These are phyloP conservation scores for Lepidothrix coronata DNA, from an alignment of 2,113 vertebrate genomes.

Conservation along the genomic window DNA sequence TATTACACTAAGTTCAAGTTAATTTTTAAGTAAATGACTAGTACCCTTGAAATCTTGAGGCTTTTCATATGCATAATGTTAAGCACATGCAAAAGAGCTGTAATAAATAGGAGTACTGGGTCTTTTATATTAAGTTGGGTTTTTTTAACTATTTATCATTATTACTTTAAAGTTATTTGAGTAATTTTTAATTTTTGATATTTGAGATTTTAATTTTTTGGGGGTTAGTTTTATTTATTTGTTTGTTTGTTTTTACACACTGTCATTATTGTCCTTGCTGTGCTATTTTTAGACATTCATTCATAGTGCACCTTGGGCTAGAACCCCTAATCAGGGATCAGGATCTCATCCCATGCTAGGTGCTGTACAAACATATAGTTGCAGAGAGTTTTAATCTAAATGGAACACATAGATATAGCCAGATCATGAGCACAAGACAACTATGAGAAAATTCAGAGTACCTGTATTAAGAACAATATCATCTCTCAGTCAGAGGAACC, in stretches of 20 bases:
- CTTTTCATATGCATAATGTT: neutral
- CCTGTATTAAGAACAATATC: neutral
- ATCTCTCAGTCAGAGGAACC: neutral
- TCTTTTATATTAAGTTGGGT: neutral
- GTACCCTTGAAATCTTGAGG: constrained; percentile 18
- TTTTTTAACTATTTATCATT: neutral
- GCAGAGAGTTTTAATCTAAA: neutral
- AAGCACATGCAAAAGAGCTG: neutral
- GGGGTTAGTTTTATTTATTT: no score
- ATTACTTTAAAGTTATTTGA: neutral
- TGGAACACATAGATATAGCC: neutral
- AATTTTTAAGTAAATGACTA: constrained; percentile 35
- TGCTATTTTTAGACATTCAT: neutral
- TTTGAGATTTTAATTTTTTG: rapidly evolving
- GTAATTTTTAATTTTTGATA: neutral
- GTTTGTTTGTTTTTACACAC: no score
- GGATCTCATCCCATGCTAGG: neutral
- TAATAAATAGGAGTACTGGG: neutral
- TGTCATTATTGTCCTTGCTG: neutral
- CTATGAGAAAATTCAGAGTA: neutral
- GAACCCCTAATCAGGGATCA: neutral
- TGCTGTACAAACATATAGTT: neutral
- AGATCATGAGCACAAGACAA: neutral
- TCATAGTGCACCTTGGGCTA: rapidly evolving
- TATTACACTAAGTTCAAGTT: constrained; percentile 6